phyloP scores from a whole-genome alignment of 2,113 vertebrate genomes.

The Tangachromis dhanisi region DNA sequence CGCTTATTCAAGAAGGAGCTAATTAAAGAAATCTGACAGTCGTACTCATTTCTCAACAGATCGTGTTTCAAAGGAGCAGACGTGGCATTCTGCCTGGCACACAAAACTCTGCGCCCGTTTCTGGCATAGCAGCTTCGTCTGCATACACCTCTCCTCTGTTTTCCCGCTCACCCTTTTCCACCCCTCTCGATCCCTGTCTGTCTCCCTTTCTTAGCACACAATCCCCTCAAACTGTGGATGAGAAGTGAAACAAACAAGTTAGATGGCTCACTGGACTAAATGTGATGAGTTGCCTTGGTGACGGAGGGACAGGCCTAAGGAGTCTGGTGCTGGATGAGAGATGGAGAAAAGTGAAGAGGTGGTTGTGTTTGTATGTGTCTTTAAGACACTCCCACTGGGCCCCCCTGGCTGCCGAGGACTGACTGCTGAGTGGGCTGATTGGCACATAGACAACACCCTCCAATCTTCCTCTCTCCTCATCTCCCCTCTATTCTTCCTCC shows the following conservation, averaged over 20 bases:
- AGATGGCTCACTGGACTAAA: slow-evolving; percentile 29
- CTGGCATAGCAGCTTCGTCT: background rate
- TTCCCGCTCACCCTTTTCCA: background rate
- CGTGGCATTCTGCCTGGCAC: background rate
- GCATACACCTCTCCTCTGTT: background rate
- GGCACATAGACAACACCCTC: slow-evolving; percentile 19
- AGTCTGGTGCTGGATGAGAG: slow-evolving; percentile 19
- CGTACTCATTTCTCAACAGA: slow-evolving; percentile 2
- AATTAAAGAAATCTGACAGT: slow-evolving; percentile 28
- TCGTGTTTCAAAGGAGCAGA: background rate
- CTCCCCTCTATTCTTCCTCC: background rate
- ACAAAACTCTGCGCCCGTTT: background rate
- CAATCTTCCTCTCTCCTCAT: background rate
- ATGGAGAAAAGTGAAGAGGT: slow-evolving; percentile 27
- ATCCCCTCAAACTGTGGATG: slow-evolving; percentile 15
- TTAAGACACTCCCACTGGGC: slow-evolving; percentile 31
- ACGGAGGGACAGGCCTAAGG: slow-evolving; percentile 23
- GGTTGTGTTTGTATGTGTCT: slow-evolving; percentile 4
- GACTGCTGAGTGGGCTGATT: slow-evolving; percentile 56
- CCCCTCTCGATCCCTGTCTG: background rate
- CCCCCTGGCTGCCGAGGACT: slow-evolving; percentile 14
- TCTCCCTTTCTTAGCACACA: background rate
- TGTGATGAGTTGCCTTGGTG: slow-evolving; percentile 41
- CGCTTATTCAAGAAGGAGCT: background rate
- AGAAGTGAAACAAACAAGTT: slow-evolving; percentile 35